Evolutionary conservation across 2,113 vertebrate species (phyloP).

Genomic region (Acrocephalus kingi): DNA sequence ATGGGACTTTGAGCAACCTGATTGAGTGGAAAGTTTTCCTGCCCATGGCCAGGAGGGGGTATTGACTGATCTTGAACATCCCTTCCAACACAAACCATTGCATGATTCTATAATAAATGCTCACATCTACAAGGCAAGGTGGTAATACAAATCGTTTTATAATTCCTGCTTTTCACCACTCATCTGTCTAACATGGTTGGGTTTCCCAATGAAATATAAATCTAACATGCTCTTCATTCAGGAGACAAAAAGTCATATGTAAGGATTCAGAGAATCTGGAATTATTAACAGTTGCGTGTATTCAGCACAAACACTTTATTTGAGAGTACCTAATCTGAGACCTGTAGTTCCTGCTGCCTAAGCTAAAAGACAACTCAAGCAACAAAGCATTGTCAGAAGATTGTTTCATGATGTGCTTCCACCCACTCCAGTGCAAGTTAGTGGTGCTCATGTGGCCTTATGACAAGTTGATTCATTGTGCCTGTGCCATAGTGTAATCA

Average conservation of each 20-base stretch:
- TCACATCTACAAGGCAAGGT: neutral
- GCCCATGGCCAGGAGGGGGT: neutral
- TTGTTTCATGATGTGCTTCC: neutral
- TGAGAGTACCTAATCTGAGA: neutral
- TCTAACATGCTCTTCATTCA: neutral
- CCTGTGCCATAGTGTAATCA: neutral
- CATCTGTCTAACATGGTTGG: neutral
- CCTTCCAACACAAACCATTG: neutral
- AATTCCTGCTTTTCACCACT: neutral
- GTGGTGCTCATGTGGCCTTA: neutral
- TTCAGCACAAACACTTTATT: neutral
- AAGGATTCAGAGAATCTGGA: neutral
- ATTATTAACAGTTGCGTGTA: rapidly evolving
- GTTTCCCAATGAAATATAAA: neutral
- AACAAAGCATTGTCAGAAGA: neutral
- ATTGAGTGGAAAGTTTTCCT: neutral
- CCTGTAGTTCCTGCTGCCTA: neutral
- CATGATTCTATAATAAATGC: neutral
- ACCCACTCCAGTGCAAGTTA: rapidly evolving
- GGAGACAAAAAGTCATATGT: neutral
- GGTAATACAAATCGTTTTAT: neutral
- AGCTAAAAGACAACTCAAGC: neutral
- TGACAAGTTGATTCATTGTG: neutral
- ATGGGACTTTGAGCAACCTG: neutral
- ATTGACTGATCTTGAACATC: neutral